phyloP scores from a whole-genome alignment of 2,113 vertebrate species.

The Gnathonemus longibarbis region DNA sequence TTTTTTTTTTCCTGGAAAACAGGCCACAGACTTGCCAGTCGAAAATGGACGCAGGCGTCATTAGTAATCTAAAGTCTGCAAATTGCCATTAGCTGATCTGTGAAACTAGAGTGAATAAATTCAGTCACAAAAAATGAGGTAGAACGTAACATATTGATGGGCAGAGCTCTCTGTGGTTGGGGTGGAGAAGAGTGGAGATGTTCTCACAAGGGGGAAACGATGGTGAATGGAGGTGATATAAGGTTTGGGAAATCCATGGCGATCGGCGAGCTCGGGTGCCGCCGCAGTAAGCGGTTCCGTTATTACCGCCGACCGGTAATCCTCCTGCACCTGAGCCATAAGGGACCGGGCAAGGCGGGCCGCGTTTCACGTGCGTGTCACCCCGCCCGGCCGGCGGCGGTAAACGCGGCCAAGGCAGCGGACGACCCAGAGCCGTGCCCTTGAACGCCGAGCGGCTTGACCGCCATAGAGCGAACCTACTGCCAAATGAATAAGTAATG shows the following conservation, averaged over 20 bases:
- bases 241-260: neutral
- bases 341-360: neutral
- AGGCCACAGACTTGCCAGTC: neutral
- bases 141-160: neutral
- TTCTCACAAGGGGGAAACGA: neutral
- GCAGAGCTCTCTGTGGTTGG: neutral
- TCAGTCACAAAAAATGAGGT: neutral
- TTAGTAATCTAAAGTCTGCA: neutral
- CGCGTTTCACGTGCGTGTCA: neutral
- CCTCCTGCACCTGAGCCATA: neutral
- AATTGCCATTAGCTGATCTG: neutral
- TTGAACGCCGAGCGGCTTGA: neutral
- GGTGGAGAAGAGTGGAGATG: neutral
- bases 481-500: slow-evolving; percentile 15
- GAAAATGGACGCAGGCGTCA: neutral
- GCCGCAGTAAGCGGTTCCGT: neutral
- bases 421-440: neutral
- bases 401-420: neutral
- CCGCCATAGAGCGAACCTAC: neutral
- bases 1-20: neutral
- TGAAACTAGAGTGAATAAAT: neutral
- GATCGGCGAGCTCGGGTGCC: neutral
- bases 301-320: neutral
- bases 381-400: neutral
- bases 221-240: neutral